Conservation (phyloP, 2,113 vertebrate species). For the Paramisgurnus dabryanus region DNA sequence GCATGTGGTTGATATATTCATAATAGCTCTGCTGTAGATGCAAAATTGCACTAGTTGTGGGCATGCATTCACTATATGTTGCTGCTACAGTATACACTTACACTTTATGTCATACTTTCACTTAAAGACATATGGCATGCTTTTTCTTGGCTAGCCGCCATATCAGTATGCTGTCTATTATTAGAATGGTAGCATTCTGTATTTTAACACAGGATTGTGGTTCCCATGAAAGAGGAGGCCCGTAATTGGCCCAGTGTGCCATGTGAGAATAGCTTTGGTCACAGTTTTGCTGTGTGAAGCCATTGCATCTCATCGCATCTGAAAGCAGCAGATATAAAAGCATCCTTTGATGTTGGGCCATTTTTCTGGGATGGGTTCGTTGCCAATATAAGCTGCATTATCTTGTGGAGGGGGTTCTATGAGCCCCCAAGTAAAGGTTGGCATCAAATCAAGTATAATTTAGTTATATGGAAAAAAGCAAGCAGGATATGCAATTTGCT, state of each 20-base stretch:
- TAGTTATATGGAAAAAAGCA: slow-evolving; percentile 60
- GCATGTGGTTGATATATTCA: slow-evolving; percentile 20
- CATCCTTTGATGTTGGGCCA: slow-evolving; percentile 51
- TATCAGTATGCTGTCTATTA: slow-evolving; percentile 37
- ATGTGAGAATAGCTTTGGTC: slow-evolving; percentile 35
- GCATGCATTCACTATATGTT: not conserved
- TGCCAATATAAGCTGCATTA: slow-evolving; percentile 39
- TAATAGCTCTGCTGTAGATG: slow-evolving; percentile 23
- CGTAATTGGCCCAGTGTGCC: slow-evolving; percentile 26
- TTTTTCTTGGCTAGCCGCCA: slow-evolving; percentile 26
- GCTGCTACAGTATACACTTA: not conserved
- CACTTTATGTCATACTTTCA: slow-evolving; percentile 21
- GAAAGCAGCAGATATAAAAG: slow-evolving; percentile 45
- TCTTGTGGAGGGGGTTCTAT: slow-evolving; percentile 30
- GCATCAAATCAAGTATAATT: slow-evolving; percentile 63
- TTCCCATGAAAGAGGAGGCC: slow-evolving; percentile 21
- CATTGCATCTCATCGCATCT: slow-evolving; percentile 36
- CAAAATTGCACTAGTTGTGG: not conserved
- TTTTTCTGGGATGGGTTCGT: slow-evolving; percentile 30
- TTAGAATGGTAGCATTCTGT: slow-evolving; percentile 38
- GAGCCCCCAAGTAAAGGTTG: slow-evolving; percentile 51
- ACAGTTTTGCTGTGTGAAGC: slow-evolving; percentile 42
- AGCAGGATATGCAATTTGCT: slow-evolving; percentile 62
- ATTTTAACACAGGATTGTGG: slow-evolving; percentile 36
- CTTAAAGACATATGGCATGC: slow-evolving; percentile 23